Evolutionary conservation across 2,797 vertebrate genomes (phyloP), one percentile per base, ranked within the genome.

Genomic region (Epinephelus awoara): DNA sequence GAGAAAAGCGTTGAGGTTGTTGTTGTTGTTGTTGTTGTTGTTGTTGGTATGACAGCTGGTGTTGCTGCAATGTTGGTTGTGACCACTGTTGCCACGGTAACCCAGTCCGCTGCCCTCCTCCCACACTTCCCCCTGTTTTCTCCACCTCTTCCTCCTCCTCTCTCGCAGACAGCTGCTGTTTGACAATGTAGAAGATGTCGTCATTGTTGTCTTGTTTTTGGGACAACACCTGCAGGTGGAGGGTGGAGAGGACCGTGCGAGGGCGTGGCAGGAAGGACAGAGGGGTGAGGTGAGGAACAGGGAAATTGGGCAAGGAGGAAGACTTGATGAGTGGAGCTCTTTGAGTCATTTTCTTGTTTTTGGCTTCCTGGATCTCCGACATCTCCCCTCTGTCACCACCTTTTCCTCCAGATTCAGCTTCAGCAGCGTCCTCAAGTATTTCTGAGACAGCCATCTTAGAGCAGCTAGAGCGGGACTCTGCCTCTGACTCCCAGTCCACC

Each of bases 201-300:
- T 72, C 46, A 0, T 38, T 0, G 9, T 66, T 18, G 34, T 34
- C 34, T 34, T 34, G 34, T 18, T 62, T 47, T 55, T 74, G 21
- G 1, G 67, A 14, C 14, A 82, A 2, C 44, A 88, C 87, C 81
- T 88, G 77, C 18, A 91, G 83, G 49, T 75, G 46, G 21, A 92
- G 89, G 66, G 79, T 88, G 73, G 91, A 89, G 50, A 77, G 47
- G 1, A 88, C 38, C 0, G 9, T 80, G 0, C 34, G 63, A 1
- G 77, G 84, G 29, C 13, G 54, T 4, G 84, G 80, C 44, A 83
- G 58, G 34, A n/a, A 46, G 15, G 77, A 55, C 40, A 40, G 13
- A 14, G 76, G 67, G 5, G 12, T 11, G n/a, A 62, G 72, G 12
- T 11, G 67, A 46, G 63, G 79, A 6, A 25, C 2, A 0, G 52